These are phyloP conservation scores for Sylvilagus floridanus DNA, from an alignment of 2,797 vertebrate genomes.

Conservation along the genomic window DNA sequence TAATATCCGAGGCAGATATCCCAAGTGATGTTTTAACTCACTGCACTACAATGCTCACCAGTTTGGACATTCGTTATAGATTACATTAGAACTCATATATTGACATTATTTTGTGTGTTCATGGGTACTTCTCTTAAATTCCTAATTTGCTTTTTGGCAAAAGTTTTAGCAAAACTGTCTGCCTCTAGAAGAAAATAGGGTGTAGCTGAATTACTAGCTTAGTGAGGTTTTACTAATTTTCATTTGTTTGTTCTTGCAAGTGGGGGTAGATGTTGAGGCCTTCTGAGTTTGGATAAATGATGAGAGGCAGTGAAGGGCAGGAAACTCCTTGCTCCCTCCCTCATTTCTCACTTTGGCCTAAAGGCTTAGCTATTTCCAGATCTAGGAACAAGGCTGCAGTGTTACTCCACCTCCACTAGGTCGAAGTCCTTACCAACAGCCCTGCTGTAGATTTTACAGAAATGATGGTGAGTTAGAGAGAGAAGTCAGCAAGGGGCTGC, in stretches of 20 bases:
- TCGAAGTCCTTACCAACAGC: slow-evolving; percentile 93
- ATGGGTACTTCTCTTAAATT: slow-evolving; percentile 47
- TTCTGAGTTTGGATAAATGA: background rate
- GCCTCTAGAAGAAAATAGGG: background rate
- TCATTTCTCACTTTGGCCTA: slow-evolving; percentile 50
- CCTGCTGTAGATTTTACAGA: slow-evolving; percentile 98
- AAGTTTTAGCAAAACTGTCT: background rate
- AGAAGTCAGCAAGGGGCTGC: background rate
- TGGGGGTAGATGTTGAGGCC: background rate
- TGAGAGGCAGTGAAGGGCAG: background rate
- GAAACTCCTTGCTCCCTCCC: background rate
- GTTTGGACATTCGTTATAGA: background rate
- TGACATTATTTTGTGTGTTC: background rate
- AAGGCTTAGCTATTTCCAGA: slow-evolving; percentile 94
- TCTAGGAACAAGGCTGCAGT: slow-evolving; percentile 94
- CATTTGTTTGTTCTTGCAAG: background rate
- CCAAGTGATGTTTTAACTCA: too few species aligned
- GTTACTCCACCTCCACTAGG: slow-evolving; percentile 91
- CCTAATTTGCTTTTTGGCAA: background rate
- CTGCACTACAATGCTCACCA: background rate
- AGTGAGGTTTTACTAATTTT: slow-evolving; percentile 39
- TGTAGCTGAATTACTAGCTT: background rate
- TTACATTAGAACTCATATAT: background rate
- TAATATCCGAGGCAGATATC: too few species aligned
- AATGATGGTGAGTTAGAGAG: slow-evolving; percentile 87